Conservation (phyloP, 2,888 invertebrate species). For the Disparrhopalites patrizii region DNA sequence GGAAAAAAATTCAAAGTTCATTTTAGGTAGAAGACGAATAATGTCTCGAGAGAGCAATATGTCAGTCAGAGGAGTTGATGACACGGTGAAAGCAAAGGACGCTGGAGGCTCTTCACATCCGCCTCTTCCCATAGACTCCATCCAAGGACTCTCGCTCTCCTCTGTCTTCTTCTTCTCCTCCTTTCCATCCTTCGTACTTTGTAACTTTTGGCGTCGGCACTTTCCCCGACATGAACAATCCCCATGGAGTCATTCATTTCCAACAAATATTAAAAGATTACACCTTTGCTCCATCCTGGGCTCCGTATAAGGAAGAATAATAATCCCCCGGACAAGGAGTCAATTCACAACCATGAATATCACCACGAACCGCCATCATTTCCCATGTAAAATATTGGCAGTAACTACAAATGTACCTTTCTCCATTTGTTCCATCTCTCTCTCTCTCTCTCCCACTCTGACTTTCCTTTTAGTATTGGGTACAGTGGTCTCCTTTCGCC, state of each 20-base stretch:
- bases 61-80: conserved; percentile 30
- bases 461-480: too few species aligned
- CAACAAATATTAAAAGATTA: conserved; percentile 23
- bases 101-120: conserved; percentile 23
- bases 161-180: neutral
- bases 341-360: conserved; percentile 1
- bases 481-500: too few species aligned
- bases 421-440: neutral
- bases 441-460: neutral
- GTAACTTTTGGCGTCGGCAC: neutral
- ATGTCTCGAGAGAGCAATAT: conserved; percentile 31
- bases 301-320: neutral
- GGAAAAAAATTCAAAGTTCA: conserved; percentile 23
- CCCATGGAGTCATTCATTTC: conserved; percentile 23
- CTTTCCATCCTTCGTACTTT: neutral
- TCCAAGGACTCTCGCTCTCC: too few species aligned
- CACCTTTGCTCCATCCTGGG: neutral
- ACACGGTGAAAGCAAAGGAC: conserved; percentile 22
- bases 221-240: conserved; percentile 28
- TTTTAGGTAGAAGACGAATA: conserved; percentile 12
- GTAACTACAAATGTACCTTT: neutral
- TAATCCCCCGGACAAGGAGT: too few species aligned
- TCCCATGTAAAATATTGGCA: neutral
- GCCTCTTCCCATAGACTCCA: conserved; percentile 6
- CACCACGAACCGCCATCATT: neutral